Percentiles rank a stretch among this genome's conserved stretches.
phyloP scores from a whole-genome alignment of 30 jellyfish, hydroid and myxozoan species.

The Hydractinia echinata region DNA sequence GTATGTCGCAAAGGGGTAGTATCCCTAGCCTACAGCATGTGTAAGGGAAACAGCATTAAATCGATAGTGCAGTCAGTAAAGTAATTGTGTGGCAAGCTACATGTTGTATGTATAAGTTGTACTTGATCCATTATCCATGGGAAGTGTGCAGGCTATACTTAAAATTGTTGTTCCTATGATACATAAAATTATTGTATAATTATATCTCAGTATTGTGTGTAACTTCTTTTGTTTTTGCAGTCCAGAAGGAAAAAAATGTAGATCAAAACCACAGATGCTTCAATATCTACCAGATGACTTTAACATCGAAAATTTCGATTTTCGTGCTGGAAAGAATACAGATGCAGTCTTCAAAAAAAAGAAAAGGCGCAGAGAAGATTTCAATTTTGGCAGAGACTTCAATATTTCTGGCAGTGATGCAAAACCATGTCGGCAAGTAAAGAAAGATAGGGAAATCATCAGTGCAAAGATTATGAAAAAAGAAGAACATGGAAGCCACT shows the following conservation, averaged over 20 bases:
- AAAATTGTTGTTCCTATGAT: too few relatives aligned
- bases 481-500: not conserved
- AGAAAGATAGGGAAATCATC: slow-evolving; percentile 13
- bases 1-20: too few relatives aligned
- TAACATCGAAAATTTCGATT: slow-evolving; percentile 75
- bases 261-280: slow-evolving; percentile 85
- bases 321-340: slow-evolving; percentile 63
- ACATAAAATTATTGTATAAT: not conserved
- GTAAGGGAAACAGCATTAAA: too few relatives aligned
- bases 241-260: slow-evolving; percentile 91
- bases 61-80: too few relatives aligned
- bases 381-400: slow-evolving; percentile 72
- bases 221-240: slow-evolving; percentile 14
- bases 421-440: slow-evolving; percentile 30
- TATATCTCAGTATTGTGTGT: not conserved
- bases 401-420: slow-evolving; percentile 24
- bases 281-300: slow-evolving; percentile 81
- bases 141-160: too few relatives aligned
- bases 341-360: slow-evolving; percentile 48
- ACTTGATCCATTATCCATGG: too few relatives aligned
- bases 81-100: too few relatives aligned
- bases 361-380: slow-evolving; percentile 43
- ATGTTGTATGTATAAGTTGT: too few relatives aligned
- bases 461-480: not conserved
- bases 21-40: too few relatives aligned